Conservation (phyloP, 1,140 invertebrate species). For the Zelostemma sp. region DNA sequence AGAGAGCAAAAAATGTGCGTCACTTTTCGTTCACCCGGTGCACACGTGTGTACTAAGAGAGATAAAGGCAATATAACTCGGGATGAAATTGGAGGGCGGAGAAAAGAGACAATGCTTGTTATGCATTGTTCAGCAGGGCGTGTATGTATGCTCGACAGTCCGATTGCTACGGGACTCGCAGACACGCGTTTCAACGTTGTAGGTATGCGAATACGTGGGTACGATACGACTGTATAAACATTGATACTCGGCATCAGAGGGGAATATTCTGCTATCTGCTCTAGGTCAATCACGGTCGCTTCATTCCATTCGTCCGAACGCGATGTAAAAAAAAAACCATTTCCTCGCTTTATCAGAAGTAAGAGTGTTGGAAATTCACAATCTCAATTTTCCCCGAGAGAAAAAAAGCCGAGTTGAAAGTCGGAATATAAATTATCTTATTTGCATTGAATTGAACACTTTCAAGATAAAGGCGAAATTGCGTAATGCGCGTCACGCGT, state of each 20-base stretch:
- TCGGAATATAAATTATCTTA: too few relatives aligned
- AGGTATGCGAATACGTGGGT: constrained; percentile 26
- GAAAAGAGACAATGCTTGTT: constrained; percentile 60
- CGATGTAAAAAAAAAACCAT: constrained; percentile 16
- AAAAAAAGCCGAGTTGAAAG: too few relatives aligned
- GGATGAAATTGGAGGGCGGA: constrained; percentile 56
- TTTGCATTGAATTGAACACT: too few relatives aligned
- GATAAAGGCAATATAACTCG: constrained; percentile 54
- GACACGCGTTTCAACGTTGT: constrained; percentile 18
- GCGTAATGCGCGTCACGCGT: constrained; percentile 21
- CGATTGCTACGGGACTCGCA: constrained; percentile 25
- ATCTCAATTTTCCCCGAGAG: too few relatives aligned
- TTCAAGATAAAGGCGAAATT: constrained; percentile 9
- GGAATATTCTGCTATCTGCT: constrained; percentile 3
- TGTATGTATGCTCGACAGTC: constrained; percentile 28
- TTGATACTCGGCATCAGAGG: constrained; percentile 4
- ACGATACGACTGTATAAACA: constrained; percentile 30
- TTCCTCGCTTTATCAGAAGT: constrained; percentile 10
- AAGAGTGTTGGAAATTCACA: too few relatives aligned
- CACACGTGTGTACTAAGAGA: constrained; percentile 41
- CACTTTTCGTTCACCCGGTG: constrained; percentile 4
- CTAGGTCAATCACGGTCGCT: constrained; percentile 30
- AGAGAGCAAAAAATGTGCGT: too few relatives aligned
- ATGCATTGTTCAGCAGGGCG: constrained; percentile 55
- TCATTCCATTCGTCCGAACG: neutral